A percentile compares a stretch with the other conserved stretches of the same genome.
Conservation (phyloP, 64 coral and sea anemone species). For the Stylophora pistillata region DNA sequence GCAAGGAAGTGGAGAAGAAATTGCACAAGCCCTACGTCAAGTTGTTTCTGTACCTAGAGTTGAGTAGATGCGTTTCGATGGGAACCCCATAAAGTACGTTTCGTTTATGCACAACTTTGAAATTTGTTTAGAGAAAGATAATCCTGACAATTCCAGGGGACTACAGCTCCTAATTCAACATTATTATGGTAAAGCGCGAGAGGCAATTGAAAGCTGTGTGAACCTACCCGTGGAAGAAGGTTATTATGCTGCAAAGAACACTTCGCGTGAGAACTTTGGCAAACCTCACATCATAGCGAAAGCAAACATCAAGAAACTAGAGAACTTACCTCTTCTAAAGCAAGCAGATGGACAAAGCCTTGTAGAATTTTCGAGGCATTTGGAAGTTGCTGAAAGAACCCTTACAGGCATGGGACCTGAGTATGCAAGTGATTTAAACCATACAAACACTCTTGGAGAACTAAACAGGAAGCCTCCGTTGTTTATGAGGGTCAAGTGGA, state of each 20-base stretch:
- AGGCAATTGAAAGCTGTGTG: conserved; percentile 6
- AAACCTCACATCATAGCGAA: neutral
- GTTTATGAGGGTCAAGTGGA: conserved; percentile 2
- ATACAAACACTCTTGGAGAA: conserved; percentile 1
- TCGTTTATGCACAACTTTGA: conserved; percentile 26
- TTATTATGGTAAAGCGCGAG: conserved; percentile 17
- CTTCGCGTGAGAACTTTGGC: neutral
- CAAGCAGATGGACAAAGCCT: conserved; percentile 6
- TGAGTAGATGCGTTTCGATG: conserved; percentile 28
- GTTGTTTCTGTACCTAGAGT: conserved; percentile 52
- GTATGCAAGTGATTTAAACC: conserved; percentile 8
- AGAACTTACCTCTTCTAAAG: too few relatives aligned
- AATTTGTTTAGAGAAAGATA: conserved; percentile 4
- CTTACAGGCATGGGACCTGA: conserved; percentile 13
- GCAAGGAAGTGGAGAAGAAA: conserved; percentile 20
- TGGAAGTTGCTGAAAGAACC: neutral
- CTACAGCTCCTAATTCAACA: conserved; percentile 21
- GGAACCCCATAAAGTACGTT: conserved; percentile 6
- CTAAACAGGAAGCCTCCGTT: conserved; percentile 17
- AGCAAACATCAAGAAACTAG: too few relatives aligned
- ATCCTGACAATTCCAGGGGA: neutral
- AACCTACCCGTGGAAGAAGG: neutral
- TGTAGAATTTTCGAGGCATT: neutral
- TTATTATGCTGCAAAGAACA: neutral
- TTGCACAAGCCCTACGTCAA: conserved; percentile 30